Evolutionary conservation across 2,888 invertebrate genomes (phyloP).

Genomic region (Hedychridium roseum): DNA sequence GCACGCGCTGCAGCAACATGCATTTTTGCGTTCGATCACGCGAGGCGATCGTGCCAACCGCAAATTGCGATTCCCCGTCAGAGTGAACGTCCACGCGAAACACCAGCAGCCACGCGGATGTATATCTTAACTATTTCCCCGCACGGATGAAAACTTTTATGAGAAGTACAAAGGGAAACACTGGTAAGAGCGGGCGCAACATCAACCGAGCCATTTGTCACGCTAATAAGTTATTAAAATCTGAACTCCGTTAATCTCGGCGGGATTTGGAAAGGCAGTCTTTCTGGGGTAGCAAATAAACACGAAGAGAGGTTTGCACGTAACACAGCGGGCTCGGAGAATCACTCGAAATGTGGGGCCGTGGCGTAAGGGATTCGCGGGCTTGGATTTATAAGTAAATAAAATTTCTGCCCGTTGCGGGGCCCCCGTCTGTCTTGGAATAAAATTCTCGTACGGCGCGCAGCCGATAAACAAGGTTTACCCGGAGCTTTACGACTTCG

Average conservation of each 20-base stretch:
- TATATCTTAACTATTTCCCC: too few species aligned
- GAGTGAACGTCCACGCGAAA: too few species aligned
- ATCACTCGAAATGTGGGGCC: background rate
- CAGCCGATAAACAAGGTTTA: constrained; percentile 42
- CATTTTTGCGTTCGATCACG: constrained; percentile 25
- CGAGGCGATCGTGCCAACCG: constrained; percentile 32
- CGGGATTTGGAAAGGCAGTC: too few species aligned
- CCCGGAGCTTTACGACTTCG: constrained; percentile 35
- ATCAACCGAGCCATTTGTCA: too few species aligned
- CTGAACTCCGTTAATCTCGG: too few species aligned
- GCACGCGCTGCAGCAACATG: background rate
- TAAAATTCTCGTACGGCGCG: background rate
- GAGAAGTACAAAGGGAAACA: too few species aligned
- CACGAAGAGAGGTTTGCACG: too few species aligned
- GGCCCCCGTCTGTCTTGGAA: constrained; percentile 28
- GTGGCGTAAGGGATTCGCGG: background rate
- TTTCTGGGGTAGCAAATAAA: too few species aligned
- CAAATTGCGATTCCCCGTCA: constrained; percentile 32
- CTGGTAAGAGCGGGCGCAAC: too few species aligned
- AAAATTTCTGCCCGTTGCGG: constrained; percentile 24
- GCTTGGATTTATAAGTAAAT: constrained; percentile 17
- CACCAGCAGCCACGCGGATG: background rate
- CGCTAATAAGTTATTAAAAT: too few species aligned
- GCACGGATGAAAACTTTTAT: too few species aligned
- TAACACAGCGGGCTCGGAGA: background rate